Base-by-base conservation (phyloP, 2,888 invertebrate genomes). In the Amblyjoppa fuscipennis region DNA sequence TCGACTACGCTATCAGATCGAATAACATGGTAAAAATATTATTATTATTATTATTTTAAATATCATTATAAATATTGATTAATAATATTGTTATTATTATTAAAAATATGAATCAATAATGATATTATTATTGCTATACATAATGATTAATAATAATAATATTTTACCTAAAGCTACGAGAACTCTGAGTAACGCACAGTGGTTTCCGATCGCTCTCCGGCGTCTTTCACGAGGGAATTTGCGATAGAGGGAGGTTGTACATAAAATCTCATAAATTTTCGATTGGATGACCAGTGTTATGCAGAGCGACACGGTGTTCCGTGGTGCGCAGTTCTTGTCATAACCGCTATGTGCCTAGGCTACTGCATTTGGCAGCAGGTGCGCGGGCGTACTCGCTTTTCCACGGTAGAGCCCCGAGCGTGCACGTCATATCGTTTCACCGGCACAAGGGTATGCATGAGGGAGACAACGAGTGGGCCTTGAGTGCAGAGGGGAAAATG, bases 351-450 rank as follows among this genome's bases (percentile, higher is more conserved):
- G 59, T 11, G 11, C 25, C 25, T 11, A 59, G 11, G 28, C 20
- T 49, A 13, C 59, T 59, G 28, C 13, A 28, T 59, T 59, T 64
- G 56, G 73, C 53, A 56, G 56, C 73, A 73, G 56, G 38, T 73
- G 59, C 53, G 31, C 73, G 25, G 20, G 4, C 11, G 28, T 38
- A 59, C 56, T 59, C n/a, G 38, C 7, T 56, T 73, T 73, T n/a
- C 53, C 56, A 11, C 28, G 59, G 3, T 59, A 16, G 25, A 41
- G 38, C 31, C 56, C 25, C 73, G 6, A 56, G 56, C 31, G 7
- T 20, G 16, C 73, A 73, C 73, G 73, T 73, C 73, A 59, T 38
- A 41, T 73, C 59, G 34, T 38, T 73, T 59, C 13, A 9, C 73
- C 73, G 41, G 73, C 56, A 28, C 38, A 20, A 51, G 28, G n/a